phyloP scores from a whole-genome alignment of 2,797 vertebrate genomes.

The Podargus strigoides region DNA sequence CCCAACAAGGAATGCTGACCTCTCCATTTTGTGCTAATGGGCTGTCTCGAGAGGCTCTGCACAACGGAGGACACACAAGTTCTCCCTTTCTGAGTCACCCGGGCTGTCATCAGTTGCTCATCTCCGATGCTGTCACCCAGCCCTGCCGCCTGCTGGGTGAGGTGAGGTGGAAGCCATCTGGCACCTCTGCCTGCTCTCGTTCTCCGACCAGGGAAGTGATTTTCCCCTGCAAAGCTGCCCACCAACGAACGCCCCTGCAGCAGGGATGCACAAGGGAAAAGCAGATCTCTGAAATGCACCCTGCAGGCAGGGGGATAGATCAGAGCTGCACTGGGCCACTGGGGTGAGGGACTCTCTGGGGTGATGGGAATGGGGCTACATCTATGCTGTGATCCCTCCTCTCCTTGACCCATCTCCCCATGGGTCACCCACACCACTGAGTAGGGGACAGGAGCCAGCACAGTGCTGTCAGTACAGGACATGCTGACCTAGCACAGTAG shows the following conservation, averaged over 20 bases:
- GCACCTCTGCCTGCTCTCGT: not conserved
- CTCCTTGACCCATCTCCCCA: not conserved
- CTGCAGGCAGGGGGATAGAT: not conserved
- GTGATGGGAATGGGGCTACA: not conserved
- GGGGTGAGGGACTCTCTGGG: not conserved
- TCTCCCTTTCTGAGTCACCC: not conserved
- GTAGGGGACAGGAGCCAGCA: not conserved
- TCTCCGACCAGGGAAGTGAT: not conserved
- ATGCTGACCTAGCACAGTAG: not conserved
- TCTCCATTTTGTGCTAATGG: not conserved
- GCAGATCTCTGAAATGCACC: not conserved
- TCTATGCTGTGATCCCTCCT: not conserved
- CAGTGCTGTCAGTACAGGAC: not conserved
- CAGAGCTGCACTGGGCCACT: not conserved
- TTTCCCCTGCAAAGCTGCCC: not conserved
- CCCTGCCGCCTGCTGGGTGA: not conserved
- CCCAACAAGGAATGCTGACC: not conserved
- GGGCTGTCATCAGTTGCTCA: not conserved
- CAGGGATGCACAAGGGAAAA: accelerated
- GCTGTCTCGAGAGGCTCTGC: not conserved
- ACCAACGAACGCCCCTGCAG: accelerated
- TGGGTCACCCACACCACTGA: accelerated
- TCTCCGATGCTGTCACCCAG: not conserved
- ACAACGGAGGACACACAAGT: not conserved
- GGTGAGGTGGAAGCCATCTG: no score